These are phyloP conservation scores for Bubo scandiacus DNA, from an alignment of 2,113 vertebrate species.

Conservation along the genomic window DNA sequence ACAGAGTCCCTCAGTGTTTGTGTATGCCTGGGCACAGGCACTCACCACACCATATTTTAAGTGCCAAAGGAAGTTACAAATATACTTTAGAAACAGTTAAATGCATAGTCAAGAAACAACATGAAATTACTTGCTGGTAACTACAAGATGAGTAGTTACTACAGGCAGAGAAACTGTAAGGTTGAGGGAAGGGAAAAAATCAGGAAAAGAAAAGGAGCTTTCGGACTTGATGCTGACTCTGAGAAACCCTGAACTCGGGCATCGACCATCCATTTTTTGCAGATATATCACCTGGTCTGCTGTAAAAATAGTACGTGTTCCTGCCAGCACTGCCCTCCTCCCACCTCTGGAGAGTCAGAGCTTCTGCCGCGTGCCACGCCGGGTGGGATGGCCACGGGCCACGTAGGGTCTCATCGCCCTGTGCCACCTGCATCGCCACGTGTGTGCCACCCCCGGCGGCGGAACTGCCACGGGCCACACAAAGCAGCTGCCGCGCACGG, in stretches of 20 bases:
- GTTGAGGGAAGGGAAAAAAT: background rate
- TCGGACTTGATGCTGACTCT: rapidly evolving
- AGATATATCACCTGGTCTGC: background rate
- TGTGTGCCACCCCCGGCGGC: too few species aligned
- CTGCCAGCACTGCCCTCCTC: background rate
- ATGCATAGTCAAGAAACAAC: background rate
- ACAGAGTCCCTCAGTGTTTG: background rate
- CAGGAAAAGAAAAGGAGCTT: background rate
- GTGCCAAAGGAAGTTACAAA: background rate
- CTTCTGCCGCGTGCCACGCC: too few species aligned
- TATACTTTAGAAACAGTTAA: background rate
- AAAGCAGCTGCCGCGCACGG: too few species aligned
- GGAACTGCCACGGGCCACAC: too few species aligned
- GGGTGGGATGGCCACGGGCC: too few species aligned
- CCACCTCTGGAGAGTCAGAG: rapidly evolving
- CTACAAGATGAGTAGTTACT: background rate
- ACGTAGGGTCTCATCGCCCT: too few species aligned
- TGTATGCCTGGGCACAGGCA: background rate
- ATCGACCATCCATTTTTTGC: rapidly evolving
- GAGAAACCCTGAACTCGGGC: background rate
- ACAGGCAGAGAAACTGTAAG: background rate
- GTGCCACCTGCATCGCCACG: too few species aligned
- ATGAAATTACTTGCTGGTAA: background rate
- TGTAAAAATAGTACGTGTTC: background rate
- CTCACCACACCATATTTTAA: background rate